phyloP scores from a whole-genome alignment of 2,888 invertebrate species.

The Xestia rhomboidea region DNA sequence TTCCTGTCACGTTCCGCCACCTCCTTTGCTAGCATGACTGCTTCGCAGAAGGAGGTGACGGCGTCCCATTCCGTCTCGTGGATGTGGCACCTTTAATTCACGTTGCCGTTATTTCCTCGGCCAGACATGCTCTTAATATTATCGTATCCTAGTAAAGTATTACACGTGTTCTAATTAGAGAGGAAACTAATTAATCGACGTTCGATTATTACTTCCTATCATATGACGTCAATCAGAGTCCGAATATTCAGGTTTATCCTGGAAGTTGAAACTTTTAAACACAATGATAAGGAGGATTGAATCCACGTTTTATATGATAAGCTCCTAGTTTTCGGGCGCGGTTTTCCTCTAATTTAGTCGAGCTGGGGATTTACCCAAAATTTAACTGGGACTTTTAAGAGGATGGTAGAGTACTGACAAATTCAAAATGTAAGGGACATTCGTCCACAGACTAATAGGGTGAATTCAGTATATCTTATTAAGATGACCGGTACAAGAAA shows the following conservation, averaged over 20 bases:
- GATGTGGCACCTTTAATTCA: neutral
- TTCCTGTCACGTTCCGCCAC: too few species aligned
- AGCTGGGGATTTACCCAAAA: neutral
- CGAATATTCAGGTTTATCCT: neutral
- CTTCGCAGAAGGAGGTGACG: too few species aligned
- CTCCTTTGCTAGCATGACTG: too few species aligned
- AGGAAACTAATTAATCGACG: slow-evolving; percentile 1
- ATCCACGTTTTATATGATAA: neutral
- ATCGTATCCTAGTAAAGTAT: neutral
- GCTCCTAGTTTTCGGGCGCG: neutral
- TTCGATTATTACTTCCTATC: neutral
- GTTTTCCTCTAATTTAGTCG: neutral
- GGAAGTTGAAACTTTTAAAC: neutral
- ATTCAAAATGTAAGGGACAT: neutral
- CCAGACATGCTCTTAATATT: neutral
- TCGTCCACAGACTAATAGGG: too few species aligned
- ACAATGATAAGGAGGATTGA: neutral
- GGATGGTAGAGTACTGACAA: neutral
- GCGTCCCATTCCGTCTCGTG: too few species aligned
- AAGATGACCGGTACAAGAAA: too few species aligned
- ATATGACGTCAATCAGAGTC: slow-evolving; percentile 13
- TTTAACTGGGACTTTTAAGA: neutral
- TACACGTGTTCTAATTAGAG: neutral
- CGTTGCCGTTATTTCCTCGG: neutral
- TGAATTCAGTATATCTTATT: too few species aligned